Base-by-base conservation (phyloP, 2,797 vertebrate genomes). In the Crocodylus rhombifer region DNA sequence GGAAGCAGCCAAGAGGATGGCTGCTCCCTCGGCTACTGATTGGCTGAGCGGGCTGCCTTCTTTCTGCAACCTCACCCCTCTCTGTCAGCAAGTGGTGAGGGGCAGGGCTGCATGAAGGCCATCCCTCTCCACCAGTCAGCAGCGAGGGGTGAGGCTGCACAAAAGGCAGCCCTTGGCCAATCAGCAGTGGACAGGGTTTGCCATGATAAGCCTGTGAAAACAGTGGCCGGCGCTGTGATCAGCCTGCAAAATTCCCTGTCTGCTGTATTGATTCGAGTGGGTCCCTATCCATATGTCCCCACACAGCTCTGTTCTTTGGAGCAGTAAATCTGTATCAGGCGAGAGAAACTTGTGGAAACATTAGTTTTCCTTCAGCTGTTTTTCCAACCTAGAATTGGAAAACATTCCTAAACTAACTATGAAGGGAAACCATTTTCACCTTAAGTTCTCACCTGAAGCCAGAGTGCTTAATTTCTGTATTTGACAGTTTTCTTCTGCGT, bases 381-480 rank as follows among this genome's bases (percentile, higher is more conserved):
- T 51, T 33, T 57, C 33, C 89, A 11, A 18, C 74, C 21, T 71
- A 15, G 69, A 78, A 64, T 90, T 93, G 36, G 16, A 89, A 86
- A 77, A 3, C 81, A 60, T 91, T 92, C 2, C 1, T 60, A 87
- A 81, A 71, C 62, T 42, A 80, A 57, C 77, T 14, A 26, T 42
- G 91, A 56, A 67, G 89, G 67, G 55, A 77, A 87, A 89, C 80
- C 87, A 56, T 51, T 96, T 94, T 85, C 55, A 83, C 90, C 89
- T 79, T 26, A n/a, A 0, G 0, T 60, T 75, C 91, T 7, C 76
- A 65, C 64, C 56, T 58, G 56, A 58, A 74, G n/a, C 5, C 1
- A 71, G 69, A 92, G 86, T 91, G 89, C 65, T 65, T 82, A 23
- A 91, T 92, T 81, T 95, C 12, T 18, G 18, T 84, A 87, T 76